Evolutionary conservation across 2,113 vertebrate species (phyloP).

Genomic region (Numenius arquata): DNA sequence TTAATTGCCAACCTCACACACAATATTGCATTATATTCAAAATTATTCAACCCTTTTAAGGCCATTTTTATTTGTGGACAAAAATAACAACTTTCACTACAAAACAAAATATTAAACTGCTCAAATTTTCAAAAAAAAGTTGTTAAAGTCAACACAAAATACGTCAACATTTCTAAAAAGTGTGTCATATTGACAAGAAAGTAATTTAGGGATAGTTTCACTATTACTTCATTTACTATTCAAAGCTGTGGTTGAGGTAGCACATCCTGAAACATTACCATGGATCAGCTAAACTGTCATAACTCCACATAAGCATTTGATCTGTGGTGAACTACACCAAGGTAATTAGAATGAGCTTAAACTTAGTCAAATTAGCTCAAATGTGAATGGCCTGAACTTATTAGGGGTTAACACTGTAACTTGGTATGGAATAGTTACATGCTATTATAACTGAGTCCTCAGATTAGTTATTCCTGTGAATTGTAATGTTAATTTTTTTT

Average conservation of each 20-base stretch:
- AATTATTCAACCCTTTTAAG: neutral
- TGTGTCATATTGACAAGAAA: neutral
- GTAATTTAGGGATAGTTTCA: neutral
- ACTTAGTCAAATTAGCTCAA: neutral
- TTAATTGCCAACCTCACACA: neutral
- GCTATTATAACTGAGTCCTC: neutral
- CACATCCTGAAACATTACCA: neutral
- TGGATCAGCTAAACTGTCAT: neutral
- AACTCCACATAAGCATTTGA: fast-evolving
- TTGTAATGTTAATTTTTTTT: neutral
- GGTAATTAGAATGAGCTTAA: neutral
- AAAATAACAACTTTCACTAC: neutral
- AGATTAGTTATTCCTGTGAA: neutral
- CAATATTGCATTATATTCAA: neutral
- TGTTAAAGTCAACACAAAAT: neutral
- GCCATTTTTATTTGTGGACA: neutral
- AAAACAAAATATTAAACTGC: neutral
- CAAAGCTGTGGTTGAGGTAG: neutral
- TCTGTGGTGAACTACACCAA: neutral
- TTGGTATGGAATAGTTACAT: neutral
- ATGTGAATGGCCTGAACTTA: neutral
- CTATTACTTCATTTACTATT: neutral
- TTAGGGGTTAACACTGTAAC: neutral
- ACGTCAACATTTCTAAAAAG: neutral
- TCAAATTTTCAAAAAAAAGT: neutral